A percentile compares a stretch with the other conserved stretches of the same genome.
Evolutionary conservation across 2,888 invertebrate genomes (phyloP).

Genomic region (Cataglyphis albicans): DNA sequence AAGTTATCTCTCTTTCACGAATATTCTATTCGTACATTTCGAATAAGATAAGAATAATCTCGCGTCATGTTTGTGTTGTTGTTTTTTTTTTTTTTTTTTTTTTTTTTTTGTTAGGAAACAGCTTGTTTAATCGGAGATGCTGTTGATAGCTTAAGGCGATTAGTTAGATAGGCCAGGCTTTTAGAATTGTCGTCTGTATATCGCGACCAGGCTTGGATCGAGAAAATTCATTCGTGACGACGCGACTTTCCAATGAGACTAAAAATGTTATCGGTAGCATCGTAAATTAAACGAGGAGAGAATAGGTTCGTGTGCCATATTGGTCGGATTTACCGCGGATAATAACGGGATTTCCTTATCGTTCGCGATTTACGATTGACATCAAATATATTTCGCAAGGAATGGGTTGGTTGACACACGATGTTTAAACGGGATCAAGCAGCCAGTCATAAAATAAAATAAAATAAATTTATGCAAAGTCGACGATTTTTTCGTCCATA

Average conservation of each 20-base stretch:
- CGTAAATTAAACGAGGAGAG: constrained; percentile 43
- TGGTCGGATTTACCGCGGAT: constrained; percentile 37
- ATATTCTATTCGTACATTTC: neutral
- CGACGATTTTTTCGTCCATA: neutral
- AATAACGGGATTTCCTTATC: constrained; percentile 56
- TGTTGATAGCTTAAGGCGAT: constrained; percentile 39
- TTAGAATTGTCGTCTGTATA: constrained; percentile 15
- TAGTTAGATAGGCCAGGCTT: constrained; percentile 31
- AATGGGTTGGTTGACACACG: constrained; percentile 28
- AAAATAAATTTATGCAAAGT: neutral
- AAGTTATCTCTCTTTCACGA: neutral
- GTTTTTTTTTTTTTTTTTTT: neutral
- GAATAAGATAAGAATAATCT: neutral
- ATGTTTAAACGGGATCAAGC: constrained; percentile 28
- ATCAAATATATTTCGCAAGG: constrained; percentile 33
- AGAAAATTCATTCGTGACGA: constrained; percentile 36
- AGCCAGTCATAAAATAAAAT: constrained; percentile 21
- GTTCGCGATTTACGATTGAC: constrained; percentile 39
- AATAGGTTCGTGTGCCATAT: constrained; percentile 22
- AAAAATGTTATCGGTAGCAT: constrained; percentile 46
- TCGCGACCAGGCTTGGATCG: neutral
- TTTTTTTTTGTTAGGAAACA: neutral
- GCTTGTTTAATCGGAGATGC: neutral
- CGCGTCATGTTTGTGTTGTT: neutral
- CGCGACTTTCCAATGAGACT: constrained; percentile 23